Evolutionary conservation across 2,888 invertebrate genomes (phyloP).

Genomic region (Exephanes ischioxanthus): DNA sequence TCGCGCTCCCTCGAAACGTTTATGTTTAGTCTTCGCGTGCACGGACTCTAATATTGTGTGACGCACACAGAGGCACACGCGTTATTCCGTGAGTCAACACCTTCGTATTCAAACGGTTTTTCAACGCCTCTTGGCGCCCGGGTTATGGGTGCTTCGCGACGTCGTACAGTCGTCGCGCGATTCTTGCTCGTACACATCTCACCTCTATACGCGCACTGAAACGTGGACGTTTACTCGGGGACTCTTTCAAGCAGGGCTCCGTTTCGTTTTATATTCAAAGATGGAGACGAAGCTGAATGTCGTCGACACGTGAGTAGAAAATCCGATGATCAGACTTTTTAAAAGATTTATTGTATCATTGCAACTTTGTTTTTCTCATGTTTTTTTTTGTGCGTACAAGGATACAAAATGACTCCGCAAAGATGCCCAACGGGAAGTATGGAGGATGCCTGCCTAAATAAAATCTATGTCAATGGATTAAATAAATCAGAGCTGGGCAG

Average conservation of each 20-base stretch:
- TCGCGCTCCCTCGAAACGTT: slow-evolving; percentile 55
- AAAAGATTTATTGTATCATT: background rate
- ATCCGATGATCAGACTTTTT: background rate
- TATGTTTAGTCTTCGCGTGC: slow-evolving; percentile 70
- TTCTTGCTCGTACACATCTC: slow-evolving; percentile 14
- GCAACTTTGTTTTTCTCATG: background rate
- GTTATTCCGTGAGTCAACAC: slow-evolving; percentile 56
- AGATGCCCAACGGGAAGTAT: too few species aligned
- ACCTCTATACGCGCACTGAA: background rate
- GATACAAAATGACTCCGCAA: background rate
- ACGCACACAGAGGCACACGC: background rate
- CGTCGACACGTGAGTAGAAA: slow-evolving; percentile 26
- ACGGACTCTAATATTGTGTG: slow-evolving; percentile 62
- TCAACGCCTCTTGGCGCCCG: slow-evolving; percentile 45
- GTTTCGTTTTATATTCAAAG: slow-evolving; percentile 11
- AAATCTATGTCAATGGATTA: background rate
- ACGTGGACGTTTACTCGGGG: slow-evolving; percentile 13
- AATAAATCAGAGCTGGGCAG: background rate
- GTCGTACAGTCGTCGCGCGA: slow-evolving; percentile 9
- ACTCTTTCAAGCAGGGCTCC: background rate
- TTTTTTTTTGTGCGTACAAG: background rate
- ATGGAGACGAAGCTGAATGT: background rate
- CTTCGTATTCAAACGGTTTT: slow-evolving; percentile 42
- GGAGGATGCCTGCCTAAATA: background rate
- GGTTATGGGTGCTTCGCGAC: slow-evolving; percentile 24